These are phyloP conservation scores for Drosophila nasuta DNA, from an alignment of 1,140 invertebrate species.

Conservation along the genomic window DNA sequence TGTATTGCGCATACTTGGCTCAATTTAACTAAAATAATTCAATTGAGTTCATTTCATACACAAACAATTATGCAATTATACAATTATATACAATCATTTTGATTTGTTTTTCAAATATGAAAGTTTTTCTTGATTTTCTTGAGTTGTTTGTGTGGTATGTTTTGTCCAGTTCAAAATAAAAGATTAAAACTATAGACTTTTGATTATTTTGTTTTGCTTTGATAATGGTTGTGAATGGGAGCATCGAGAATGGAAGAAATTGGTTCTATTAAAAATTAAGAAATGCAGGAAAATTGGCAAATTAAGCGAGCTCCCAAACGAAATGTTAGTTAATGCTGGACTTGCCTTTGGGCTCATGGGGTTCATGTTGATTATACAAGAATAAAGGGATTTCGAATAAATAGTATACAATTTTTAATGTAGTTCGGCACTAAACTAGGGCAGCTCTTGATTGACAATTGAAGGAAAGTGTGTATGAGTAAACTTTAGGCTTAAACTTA, in stretches of 20 bases:
- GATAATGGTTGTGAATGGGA: conserved; percentile 19
- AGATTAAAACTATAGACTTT: conserved; percentile 32
- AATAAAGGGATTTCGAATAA: conserved; percentile 28
- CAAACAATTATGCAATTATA: conserved; percentile 57
- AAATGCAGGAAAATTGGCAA: conserved; percentile 29
- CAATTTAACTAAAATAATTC: conserved; percentile 57
- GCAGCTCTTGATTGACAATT: conserved; percentile 52
- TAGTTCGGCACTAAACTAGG: conserved; percentile 56
- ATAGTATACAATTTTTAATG: conserved; percentile 36
- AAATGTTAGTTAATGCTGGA: conserved; percentile 49
- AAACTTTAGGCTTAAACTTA: conserved; percentile 48
- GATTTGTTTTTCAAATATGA: conserved; percentile 34
- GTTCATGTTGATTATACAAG: conserved; percentile 21
- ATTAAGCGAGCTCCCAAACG: conserved; percentile 29
- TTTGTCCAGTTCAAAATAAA: conserved; percentile 36
- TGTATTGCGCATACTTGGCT: conserved; percentile 72
- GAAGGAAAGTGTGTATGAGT: conserved; percentile 33
- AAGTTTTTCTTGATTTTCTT: conserved; percentile 36
- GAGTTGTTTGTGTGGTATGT: conserved; percentile 23
- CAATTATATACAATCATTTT: conserved; percentile 65
- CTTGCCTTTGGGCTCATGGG: conserved; percentile 31
- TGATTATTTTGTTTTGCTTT: conserved; percentile 2
- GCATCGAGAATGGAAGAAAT: conserved; percentile 19
- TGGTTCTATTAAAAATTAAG: conserved; percentile 30
- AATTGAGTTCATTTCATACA: conserved; percentile 60